Conservation (phyloP, 2,113 vertebrate genomes). For the Crocuta crocuta region DNA sequence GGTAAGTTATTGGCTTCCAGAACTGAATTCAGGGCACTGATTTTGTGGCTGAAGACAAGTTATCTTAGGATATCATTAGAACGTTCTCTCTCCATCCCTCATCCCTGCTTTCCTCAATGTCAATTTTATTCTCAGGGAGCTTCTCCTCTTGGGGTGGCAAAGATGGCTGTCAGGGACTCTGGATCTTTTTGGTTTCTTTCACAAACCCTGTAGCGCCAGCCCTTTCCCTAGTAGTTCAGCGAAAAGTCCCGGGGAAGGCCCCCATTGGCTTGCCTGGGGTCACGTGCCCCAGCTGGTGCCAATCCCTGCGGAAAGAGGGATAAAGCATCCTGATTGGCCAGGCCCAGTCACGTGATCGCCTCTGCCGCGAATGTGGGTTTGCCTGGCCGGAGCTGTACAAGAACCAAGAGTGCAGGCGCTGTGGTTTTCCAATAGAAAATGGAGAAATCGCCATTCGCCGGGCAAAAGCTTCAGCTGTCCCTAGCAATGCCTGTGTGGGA, state of each 20-base stretch:
- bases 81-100: background rate
- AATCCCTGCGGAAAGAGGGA: background rate
- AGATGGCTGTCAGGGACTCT: background rate
- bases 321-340: background rate
- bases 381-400: background rate
- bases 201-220: background rate
- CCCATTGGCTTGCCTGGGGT: background rate
- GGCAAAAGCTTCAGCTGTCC: background rate
- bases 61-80: background rate
- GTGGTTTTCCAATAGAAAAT: background rate
- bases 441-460: background rate
- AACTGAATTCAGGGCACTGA: background rate
- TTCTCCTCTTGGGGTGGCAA: background rate
- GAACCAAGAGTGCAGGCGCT: background rate
- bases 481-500: background rate
- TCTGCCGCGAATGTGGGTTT: background rate
- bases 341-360: background rate
- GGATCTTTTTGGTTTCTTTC: too few relatives aligned
- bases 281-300: background rate
- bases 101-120: background rate
- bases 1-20: background rate
- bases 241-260: background rate
- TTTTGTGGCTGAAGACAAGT: background rate
- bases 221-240: background rate
- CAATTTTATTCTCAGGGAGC: background rate